Percentiles rank a stretch among this genome's conserved stretches.
phyloP scores from a whole-genome alignment of 1,140 invertebrate species.

The Aphelinus certus region DNA sequence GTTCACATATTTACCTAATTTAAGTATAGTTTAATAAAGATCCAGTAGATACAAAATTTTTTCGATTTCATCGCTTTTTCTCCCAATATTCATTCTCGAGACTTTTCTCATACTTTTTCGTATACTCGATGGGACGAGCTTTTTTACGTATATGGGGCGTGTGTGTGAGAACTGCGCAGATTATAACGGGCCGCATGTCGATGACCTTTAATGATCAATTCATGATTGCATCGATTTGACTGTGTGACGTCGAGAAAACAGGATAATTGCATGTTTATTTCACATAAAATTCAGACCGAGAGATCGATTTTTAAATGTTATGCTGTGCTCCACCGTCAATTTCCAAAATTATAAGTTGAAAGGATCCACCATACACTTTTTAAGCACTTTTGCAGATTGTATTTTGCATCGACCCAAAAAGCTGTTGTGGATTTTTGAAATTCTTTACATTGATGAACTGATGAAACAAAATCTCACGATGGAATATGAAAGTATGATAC shows the following conservation, averaged over 20 bases:
- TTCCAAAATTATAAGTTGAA: constrained; percentile 17
- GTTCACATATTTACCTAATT: constrained; percentile 45
- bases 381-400: too few relatives aligned
- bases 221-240: constrained; percentile 33
- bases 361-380: not conserved
- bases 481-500: too few relatives aligned
- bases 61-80: constrained; percentile 36
- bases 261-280: constrained; percentile 35
- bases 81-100: not conserved
- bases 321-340: constrained; percentile 4
- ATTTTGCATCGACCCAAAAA: too few relatives aligned
- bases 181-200: constrained; percentile 34
- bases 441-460: too few relatives aligned
- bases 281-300: constrained; percentile 18
- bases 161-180: constrained; percentile 4
- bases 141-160: constrained; percentile 1
- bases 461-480: too few relatives aligned
- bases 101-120: constrained; percentile 10
- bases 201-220: constrained; percentile 28
- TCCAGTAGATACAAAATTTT: constrained; percentile 56
- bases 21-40: constrained; percentile 52
- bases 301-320: constrained; percentile 27
- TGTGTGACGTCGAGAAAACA: constrained; percentile 21
- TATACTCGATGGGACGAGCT: constrained; percentile 9
- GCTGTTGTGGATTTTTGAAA: too few relatives aligned